Percentiles rank a stretch among this genome's conserved stretches.
phyloP scores from a whole-genome alignment of 2,113 vertebrate genomes.

The Scomber colias region DNA sequence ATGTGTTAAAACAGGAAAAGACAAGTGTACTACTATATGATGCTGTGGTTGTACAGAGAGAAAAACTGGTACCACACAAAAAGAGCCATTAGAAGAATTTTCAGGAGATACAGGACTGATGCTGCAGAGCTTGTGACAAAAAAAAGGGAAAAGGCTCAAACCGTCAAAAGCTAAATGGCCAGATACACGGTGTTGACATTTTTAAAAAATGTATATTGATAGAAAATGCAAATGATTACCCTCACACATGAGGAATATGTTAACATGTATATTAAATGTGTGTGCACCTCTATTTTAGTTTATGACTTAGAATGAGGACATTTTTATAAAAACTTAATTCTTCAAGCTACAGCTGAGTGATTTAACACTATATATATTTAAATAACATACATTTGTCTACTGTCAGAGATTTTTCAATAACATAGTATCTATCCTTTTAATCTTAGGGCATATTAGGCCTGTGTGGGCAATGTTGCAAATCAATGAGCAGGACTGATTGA shows the following conservation, averaged over 20 bases:
- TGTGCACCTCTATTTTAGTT: neutral
- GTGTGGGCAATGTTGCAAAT: neutral
- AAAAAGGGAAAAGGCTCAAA: too few relatives aligned
- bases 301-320: neutral
- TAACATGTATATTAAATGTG: neutral
- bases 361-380: too few relatives aligned
- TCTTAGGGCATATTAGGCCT: neutral
- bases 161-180: neutral
- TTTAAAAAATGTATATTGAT: neutral
- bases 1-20: conserved; percentile 11
- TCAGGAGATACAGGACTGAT: conserved; percentile 25
- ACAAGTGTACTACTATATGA: conserved; percentile 12
- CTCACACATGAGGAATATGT: neutral
- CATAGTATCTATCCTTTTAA: neutral
- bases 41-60: conserved; percentile 28
- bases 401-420: too few relatives aligned
- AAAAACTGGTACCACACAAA: conserved; percentile 21
- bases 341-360: too few relatives aligned
- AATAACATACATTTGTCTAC: too few relatives aligned
- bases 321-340: too few relatives aligned
- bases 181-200: conserved; percentile 7
- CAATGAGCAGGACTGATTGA: neutral
- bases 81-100: conserved; percentile 43
- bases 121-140: neutral
- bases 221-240: neutral